A percentile compares a stretch with the other conserved stretches of the same genome.
Conservation (phyloP, 2,888 invertebrate genomes). For the Agriopis marginaria region DNA sequence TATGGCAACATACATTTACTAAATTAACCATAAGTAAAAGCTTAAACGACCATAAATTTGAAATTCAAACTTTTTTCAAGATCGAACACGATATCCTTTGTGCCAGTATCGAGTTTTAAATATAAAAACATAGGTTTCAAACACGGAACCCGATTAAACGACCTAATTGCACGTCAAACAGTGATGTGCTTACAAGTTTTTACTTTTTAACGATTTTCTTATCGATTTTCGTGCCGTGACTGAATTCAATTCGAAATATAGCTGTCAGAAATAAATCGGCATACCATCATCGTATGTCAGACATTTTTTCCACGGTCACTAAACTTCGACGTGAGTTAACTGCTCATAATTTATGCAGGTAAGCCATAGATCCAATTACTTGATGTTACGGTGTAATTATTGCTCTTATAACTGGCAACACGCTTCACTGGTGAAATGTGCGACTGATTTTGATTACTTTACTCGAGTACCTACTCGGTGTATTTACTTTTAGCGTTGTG, state of each 20-base stretch:
- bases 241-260: slow-evolving; percentile 50
- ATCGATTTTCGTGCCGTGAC: slow-evolving; percentile 50
- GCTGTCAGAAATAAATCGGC: slow-evolving; percentile 62
- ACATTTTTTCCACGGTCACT: slow-evolving; percentile 62
- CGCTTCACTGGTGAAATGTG: slow-evolving; percentile 67
- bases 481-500: neutral
- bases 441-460: slow-evolving; percentile 40
- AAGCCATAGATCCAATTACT: slow-evolving; percentile 77
- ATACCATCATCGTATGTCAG: slow-evolving; percentile 68
- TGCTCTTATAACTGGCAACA: slow-evolving; percentile 66
- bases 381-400: slow-evolving; percentile 72
- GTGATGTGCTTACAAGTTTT: slow-evolving; percentile 43
- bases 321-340: slow-evolving; percentile 61
- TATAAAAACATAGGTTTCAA: slow-evolving; percentile 39
- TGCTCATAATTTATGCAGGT: slow-evolving; percentile 71
- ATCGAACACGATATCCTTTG: slow-evolving; percentile 32
- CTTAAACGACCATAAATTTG: slow-evolving; percentile 23
- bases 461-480: slow-evolving; percentile 11
- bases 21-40: slow-evolving; percentile 28
- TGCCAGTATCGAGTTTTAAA: slow-evolving; percentile 36
- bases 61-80: slow-evolving; percentile 42
- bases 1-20: slow-evolving; percentile 19
- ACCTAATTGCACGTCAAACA: slow-evolving; percentile 51
- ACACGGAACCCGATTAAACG: slow-evolving; percentile 41
- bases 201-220: slow-evolving; percentile 25